Base-by-base conservation (phyloP, 2,888 invertebrate genomes). In the Pedicia rivosa region DNA sequence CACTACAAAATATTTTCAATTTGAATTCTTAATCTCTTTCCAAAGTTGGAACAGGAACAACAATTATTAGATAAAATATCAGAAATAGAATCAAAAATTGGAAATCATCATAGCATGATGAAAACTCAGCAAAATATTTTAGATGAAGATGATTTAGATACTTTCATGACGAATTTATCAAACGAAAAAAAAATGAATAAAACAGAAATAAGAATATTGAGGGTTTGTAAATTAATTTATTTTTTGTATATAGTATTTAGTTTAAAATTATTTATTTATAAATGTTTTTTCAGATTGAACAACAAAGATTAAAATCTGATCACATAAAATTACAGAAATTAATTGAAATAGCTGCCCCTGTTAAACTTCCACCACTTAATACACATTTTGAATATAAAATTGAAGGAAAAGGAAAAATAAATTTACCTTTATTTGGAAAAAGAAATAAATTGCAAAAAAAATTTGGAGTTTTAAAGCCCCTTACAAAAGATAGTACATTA, bases 61-160 rank as follows among this genome's bases (percentile, higher is more conserved):
- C 54, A 56, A 5, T 41, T 54, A 4, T 44, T 76, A 15, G 66
- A 70, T 43, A 77, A 82, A 55, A 71, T 84, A 42, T 50, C 59
- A 3, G 64, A 69, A 13, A 64, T 82, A 6, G 74, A 82, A 47
- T 50, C 51, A 3, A 59, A 64, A 48, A 64, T 68, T 48, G 19
- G 50, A 5, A 40, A 56, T 29, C 64, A 65, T 47, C 64, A 68
- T 40, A 54, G 32, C 44, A 54, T 2, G 47, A 68, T 2, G 59
- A 0, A 59, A 57, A 39, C 46, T 43, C 3, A 43, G 46, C 9
- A 49, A 50, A 19, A 36, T n/a, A n/a, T n/a, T n/a, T n/a, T n/a
- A n/a, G 74, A 73, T 6, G 67, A 65, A 28, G 90, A 91, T 53
- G 78, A 79, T 2, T 58, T 94, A 32, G 94, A 94, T 53, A 72